Evolutionary conservation across 2,888 invertebrate genomes (phyloP).

Genomic region (Agonopterix heracliana): DNA sequence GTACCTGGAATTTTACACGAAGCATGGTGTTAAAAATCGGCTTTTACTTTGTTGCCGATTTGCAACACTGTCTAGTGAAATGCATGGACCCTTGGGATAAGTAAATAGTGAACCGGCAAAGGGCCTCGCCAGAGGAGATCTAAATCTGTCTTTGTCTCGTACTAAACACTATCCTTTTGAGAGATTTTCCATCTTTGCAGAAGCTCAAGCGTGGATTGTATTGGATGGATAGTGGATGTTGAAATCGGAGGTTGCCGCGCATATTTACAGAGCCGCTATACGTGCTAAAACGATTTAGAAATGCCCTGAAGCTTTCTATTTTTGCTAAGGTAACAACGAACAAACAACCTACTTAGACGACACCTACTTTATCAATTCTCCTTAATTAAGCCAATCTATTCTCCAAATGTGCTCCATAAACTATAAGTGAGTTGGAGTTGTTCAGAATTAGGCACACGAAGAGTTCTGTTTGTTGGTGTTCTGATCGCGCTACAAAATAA

Average conservation of each 20-base stretch:
- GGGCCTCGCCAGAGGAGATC: conserved; percentile 55
- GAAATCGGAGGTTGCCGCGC: conserved; percentile 45
- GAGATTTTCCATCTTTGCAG: conserved; percentile 66
- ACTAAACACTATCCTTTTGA: conserved; percentile 70
- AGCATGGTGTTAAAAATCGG: conserved; percentile 26
- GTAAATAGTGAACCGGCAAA: conserved; percentile 65
- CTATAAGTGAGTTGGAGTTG: conserved; percentile 41
- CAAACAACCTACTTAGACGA: conserved; percentile 5
- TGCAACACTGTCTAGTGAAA: conserved; percentile 43
- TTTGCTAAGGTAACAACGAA: not conserved
- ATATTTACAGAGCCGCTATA: conserved; percentile 31
- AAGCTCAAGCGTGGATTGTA: conserved; percentile 51
- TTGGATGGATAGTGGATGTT: conserved; percentile 57
- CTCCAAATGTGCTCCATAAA: conserved; percentile 49
- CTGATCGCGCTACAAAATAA: conserved; percentile 64
- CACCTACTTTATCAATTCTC: conserved; percentile 31
- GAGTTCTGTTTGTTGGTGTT: conserved; percentile 44
- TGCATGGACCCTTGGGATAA: conserved; percentile 53
- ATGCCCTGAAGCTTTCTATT: not conserved
- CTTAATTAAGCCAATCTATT: conserved; percentile 44
- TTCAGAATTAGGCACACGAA: conserved; percentile 43
- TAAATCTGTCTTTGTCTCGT: conserved; percentile 71
- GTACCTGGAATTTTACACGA: conserved; percentile 34
- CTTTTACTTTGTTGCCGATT: conserved; percentile 46
- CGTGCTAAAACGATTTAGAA: conserved; percentile 3